These are phyloP conservation scores for Drosophila falleni DNA, from an alignment of 2,888 invertebrate genomes.

Conservation along the genomic window DNA sequence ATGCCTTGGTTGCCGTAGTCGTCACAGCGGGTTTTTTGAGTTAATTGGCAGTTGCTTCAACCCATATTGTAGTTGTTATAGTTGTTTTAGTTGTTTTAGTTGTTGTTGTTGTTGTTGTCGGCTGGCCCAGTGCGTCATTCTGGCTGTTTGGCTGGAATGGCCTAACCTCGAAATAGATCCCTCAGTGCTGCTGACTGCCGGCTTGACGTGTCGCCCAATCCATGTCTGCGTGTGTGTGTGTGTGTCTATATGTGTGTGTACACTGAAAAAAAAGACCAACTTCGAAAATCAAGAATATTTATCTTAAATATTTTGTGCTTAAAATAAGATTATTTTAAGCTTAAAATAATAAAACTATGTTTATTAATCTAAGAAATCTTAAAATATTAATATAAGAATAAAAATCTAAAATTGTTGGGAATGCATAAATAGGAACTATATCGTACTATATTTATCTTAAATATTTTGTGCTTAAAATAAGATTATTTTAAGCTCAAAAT, in stretches of 20 bases:
- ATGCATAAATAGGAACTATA: too few species aligned
- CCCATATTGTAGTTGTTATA: slow-evolving; percentile 26
- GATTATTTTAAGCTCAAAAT: too few species aligned
- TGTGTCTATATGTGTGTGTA: slow-evolving; percentile 3
- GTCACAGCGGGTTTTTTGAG: slow-evolving; percentile 60
- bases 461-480: too few species aligned
- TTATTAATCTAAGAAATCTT: too few species aligned
- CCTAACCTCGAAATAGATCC: slow-evolving; percentile 33
- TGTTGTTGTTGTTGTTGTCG: slow-evolving; percentile 16
- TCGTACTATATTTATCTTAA: too few species aligned
- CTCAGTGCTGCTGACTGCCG: slow-evolving; percentile 19
- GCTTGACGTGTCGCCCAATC: slow-evolving; percentile 40
- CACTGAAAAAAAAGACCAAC: slow-evolving; percentile 12
- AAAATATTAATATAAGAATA: too few species aligned
- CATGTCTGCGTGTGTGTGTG: not conserved
- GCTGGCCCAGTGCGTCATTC: slow-evolving; percentile 42
- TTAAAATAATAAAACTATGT: too few species aligned
- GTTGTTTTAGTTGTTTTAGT: slow-evolving; percentile 12
- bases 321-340: too few species aligned
- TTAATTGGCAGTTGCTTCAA: slow-evolving; percentile 69
- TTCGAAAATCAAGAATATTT: too few species aligned
- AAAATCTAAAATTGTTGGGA: too few species aligned
- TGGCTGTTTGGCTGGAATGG: slow-evolving; percentile 13
- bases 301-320: too few species aligned
- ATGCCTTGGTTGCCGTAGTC: slow-evolving; percentile 46